These are phyloP conservation scores for Drosophila bifasciata DNA, from an alignment of 1,140 invertebrate species.

Conservation along the genomic window DNA sequence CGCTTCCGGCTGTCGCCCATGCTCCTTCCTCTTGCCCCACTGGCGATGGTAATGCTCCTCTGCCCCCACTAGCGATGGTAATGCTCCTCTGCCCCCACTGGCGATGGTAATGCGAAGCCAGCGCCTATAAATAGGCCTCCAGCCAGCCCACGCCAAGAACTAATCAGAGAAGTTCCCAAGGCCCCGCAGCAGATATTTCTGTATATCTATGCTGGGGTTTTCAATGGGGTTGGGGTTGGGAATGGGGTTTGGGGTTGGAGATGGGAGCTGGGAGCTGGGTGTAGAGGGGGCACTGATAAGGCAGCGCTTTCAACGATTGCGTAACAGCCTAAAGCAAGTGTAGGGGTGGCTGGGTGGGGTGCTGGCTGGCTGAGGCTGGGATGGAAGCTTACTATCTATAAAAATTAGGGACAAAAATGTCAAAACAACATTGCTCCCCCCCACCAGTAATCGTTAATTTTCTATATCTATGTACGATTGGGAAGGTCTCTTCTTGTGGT, in stretches of 20 bases:
- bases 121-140: conserved; percentile 5
- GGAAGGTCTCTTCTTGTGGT: too few species aligned
- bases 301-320: conserved; percentile 35
- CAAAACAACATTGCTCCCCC: conserved; percentile 10
- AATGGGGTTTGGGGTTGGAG: too few species aligned
- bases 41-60: too few species aligned
- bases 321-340: conserved; percentile 21
- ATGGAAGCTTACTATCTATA: conserved; percentile 3
- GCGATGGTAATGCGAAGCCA: not conserved
- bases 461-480: conserved; percentile 5
- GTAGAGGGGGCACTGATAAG: conserved; percentile 37
- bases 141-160: not conserved
- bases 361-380: not conserved
- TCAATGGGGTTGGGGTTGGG: too few species aligned
- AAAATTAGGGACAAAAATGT: conserved; percentile 27
- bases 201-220: not conserved
- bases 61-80: too few species aligned
- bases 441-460: conserved; percentile 2
- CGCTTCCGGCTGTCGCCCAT: conserved; percentile 35
- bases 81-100: too few species aligned
- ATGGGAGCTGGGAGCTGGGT: conserved; percentile 9
- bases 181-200: conserved; percentile 4
- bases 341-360: not conserved
- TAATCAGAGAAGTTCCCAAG: not conserved
- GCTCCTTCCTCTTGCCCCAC: too few species aligned